These are phyloP conservation scores for Anthoscopus minutus DNA, from an alignment of 2,113 vertebrate genomes.

Conservation along the genomic window DNA sequence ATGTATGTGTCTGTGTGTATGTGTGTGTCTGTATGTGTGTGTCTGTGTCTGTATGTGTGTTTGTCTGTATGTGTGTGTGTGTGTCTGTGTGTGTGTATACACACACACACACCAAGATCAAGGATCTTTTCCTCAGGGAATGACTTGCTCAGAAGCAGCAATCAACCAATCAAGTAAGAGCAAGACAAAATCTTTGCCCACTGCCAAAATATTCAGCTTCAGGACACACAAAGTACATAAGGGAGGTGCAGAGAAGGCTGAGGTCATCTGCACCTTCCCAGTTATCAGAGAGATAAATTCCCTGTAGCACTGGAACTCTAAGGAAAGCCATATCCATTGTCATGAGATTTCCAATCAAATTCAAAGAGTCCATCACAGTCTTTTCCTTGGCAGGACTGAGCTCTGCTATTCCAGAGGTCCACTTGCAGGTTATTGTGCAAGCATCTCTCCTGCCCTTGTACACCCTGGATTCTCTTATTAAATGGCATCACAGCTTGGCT, in stretches of 20 bases:
- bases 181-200: not conserved
- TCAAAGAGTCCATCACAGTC: not conserved
- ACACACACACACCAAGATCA: not conserved
- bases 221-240: not conserved
- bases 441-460: not conserved
- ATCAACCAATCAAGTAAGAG: not conserved
- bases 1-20: too few relatives aligned
- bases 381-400: not conserved
- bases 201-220: not conserved
- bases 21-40: not conserved
- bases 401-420: accelerated
- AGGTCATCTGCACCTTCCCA: not conserved
- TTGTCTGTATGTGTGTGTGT: not conserved
- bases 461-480: not conserved
- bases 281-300: not conserved
- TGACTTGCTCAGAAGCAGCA: not conserved
- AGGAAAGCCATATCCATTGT: not conserved
- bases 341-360: not conserved
- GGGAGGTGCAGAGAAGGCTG: not conserved
- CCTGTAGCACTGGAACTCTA: not conserved
- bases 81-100: not conserved
- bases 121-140: not conserved
- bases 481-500: not conserved
- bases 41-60: too few relatives aligned
- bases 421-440: not conserved